Conservation (phyloP, 2,888 invertebrate genomes). For the Drymonia ruficornis region DNA sequence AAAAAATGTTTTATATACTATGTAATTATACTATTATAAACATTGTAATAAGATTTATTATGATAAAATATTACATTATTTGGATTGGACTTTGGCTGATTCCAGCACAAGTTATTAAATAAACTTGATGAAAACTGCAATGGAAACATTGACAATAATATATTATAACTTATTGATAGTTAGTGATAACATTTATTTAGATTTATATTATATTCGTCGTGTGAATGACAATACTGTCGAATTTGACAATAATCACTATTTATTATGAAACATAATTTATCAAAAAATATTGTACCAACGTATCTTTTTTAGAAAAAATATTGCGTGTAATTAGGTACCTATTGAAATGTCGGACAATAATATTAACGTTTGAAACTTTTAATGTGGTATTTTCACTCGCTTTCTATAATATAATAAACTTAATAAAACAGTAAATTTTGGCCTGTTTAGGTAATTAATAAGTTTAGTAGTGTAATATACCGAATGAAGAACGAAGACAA, state of each 20-base stretch:
- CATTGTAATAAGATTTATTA: not conserved
- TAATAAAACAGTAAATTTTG: not conserved
- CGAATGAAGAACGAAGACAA: slow-evolving; percentile 44
- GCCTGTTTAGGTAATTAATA: slow-evolving; percentile 2
- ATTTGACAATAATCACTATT: not conserved
- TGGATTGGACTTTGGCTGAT: not conserved
- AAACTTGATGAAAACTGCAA: slow-evolving; percentile 23
- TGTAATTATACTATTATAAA: not conserved
- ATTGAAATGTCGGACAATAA: not conserved
- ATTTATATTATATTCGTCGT: slow-evolving; percentile 35
- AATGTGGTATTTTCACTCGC: not conserved
- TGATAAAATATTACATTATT: not conserved
- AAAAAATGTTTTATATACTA: not conserved
- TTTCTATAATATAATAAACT: not conserved
- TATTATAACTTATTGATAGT: not conserved
- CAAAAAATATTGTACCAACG: not conserved
- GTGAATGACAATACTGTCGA: slow-evolving; percentile 54
- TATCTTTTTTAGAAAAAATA: not conserved
- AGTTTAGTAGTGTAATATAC: slow-evolving; percentile 11
- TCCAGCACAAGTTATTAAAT: not conserved
- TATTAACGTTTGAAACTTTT: not conserved
- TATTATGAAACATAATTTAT: not conserved
- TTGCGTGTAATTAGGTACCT: too few species aligned
- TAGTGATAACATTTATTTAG: not conserved
- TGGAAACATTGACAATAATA: slow-evolving; percentile 60